These are phyloP conservation scores for Frankliniella fusca DNA, from an alignment of 2,888 invertebrate species.

Conservation along the genomic window DNA sequence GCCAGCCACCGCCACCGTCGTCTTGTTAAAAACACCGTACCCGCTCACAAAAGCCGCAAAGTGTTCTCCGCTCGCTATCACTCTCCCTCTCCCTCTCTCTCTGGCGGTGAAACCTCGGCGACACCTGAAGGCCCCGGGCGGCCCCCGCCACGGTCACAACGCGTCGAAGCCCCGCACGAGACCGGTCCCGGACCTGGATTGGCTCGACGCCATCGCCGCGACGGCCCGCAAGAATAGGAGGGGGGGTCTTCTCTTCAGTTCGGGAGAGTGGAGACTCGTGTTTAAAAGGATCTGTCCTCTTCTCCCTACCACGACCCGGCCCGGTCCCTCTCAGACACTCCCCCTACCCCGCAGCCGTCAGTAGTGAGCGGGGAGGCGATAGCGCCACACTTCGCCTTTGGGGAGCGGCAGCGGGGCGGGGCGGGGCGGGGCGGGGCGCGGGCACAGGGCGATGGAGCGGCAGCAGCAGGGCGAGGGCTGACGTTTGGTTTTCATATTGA, in stretches of 20 bases:
- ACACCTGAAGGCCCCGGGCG: too few relatives aligned
- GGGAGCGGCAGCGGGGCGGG: too few relatives aligned
- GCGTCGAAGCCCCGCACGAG: not conserved
- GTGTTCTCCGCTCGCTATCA: too few relatives aligned
- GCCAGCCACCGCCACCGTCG: too few relatives aligned
- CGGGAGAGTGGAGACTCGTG: constrained; percentile 21
- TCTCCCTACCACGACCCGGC: not conserved
- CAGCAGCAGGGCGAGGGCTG: not conserved
- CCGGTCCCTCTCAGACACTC: not conserved
- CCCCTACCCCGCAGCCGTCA: not conserved
- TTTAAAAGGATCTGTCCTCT: not conserved
- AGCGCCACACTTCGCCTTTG: not conserved
- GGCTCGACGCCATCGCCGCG: not conserved
- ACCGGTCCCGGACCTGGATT: not conserved
- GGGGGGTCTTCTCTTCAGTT: not conserved
- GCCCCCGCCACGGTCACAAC: too few relatives aligned
- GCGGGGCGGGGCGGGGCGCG: not conserved
- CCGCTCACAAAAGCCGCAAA: too few relatives aligned
- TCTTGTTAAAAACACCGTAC: too few relatives aligned
- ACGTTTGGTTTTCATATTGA: not conserved
- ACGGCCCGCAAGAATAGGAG: not conserved
- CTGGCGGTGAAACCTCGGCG: too few relatives aligned
- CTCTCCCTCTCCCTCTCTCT: too few relatives aligned
- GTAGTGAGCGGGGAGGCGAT: not conserved
- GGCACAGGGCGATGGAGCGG: not conserved